Evolutionary conservation across 2,888 invertebrate species (phyloP).

Genomic region (Argyresthia goedartella): DNA sequence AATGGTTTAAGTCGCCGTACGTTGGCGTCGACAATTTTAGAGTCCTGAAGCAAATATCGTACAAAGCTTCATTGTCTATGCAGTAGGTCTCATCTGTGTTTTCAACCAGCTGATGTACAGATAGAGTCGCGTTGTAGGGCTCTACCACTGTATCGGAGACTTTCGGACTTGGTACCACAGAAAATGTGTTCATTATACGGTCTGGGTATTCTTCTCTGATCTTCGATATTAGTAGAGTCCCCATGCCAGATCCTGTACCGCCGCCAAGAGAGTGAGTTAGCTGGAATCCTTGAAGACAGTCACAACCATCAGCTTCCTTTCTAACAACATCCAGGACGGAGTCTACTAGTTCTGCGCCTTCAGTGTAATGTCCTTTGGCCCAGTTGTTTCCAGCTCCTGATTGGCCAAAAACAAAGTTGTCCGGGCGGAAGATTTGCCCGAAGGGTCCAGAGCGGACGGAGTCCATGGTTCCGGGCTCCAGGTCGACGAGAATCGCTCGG

Average conservation of each 20-base stretch:
- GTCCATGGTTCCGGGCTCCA: conserved; percentile 77
- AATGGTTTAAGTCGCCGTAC: conserved; percentile 85
- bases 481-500: conserved; percentile 50
- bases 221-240: conserved; percentile 82
- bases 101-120: conserved; percentile 87
- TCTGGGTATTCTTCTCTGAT: conserved; percentile 93
- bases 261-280: conserved; percentile 79
- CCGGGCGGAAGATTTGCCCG: conserved; percentile 88
- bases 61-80: conserved; percentile 78
- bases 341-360: conserved; percentile 89
- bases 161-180: conserved; percentile 85
- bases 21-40: conserved; percentile 81
- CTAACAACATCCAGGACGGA: conserved; percentile 85
- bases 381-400: conserved; percentile 60
- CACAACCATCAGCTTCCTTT: conserved; percentile 90
- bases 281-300: conserved; percentile 91
- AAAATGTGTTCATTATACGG: conserved; percentile 84
- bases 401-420: conserved; percentile 87
- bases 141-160: conserved; percentile 75
- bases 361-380: conserved; percentile 88
- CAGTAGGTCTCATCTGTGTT: conserved; percentile 78
- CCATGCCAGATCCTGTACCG: conserved; percentile 62
- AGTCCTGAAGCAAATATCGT: conserved; percentile 85
- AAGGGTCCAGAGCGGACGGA: conserved; percentile 88
- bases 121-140: conserved; percentile 88